These are phyloP conservation scores for Mythimna loreyi DNA, from an alignment of 2,888 invertebrate species.

Conservation along the genomic window DNA sequence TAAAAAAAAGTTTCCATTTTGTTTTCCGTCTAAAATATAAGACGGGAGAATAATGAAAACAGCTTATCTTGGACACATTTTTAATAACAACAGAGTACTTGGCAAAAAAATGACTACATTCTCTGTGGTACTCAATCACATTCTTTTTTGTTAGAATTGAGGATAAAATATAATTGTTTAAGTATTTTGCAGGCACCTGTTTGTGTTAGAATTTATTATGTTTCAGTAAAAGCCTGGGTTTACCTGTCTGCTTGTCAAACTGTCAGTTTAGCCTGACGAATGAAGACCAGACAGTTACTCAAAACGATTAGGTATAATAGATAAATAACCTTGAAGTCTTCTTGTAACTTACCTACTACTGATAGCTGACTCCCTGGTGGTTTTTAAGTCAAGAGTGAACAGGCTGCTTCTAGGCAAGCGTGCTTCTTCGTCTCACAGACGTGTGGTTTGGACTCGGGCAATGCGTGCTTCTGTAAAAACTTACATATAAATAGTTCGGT, in stretches of 20 bases:
- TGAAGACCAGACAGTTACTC: conserved; percentile 6
- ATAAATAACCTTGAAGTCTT: conserved; percentile 11
- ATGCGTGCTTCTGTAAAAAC: too few relatives aligned
- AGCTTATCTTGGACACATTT: conserved; percentile 54
- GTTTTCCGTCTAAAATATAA: conserved; percentile 37
- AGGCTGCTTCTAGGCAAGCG: too few relatives aligned
- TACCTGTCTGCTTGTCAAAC: conserved; percentile 37
- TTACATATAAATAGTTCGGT: too few relatives aligned
- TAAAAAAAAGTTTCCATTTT: conserved; percentile 37
- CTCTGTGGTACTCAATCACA: conserved; percentile 14
- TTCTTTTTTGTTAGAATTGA: conserved; percentile 10
- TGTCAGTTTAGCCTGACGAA: conserved; percentile 26
- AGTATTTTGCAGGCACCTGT: conserved; percentile 26
- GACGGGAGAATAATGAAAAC: conserved; percentile 46
- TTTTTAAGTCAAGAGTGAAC: too few relatives aligned
- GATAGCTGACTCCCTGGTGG: too few relatives aligned
- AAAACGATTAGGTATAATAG: conserved; percentile 5
- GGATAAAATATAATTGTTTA: conserved; percentile 38
- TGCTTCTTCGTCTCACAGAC: too few relatives aligned
- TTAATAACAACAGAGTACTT: conserved; percentile 51
- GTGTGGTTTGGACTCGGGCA: too few relatives aligned
- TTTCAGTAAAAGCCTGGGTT: neutral
- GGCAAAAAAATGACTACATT: conserved; percentile 31
- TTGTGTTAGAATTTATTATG: conserved; percentile 18
- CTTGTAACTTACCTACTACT: neutral